Percentiles rank a stretch among this genome's conserved stretches.
Evolutionary conservation across 2,888 invertebrate species (phyloP).

Genomic region (Tolmerus cingulatus): DNA sequence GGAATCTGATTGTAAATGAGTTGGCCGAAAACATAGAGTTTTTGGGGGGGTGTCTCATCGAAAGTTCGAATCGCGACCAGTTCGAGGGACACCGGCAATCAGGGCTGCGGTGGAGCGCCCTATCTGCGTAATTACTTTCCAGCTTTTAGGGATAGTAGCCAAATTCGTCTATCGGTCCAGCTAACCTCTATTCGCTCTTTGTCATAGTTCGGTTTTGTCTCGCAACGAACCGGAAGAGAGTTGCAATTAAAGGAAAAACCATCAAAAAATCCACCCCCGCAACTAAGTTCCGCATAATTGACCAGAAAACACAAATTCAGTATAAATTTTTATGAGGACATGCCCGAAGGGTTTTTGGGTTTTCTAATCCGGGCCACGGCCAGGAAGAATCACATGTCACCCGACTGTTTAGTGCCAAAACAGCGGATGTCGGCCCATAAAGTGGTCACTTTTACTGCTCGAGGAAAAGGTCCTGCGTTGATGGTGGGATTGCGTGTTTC

Average conservation of each 20-base stretch:
- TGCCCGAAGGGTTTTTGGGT: neutral
- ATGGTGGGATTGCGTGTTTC: neutral
- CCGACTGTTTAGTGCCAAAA: neutral
- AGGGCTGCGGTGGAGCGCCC: neutral
- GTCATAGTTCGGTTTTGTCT: neutral
- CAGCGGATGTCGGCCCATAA: neutral
- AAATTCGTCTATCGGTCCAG: neutral
- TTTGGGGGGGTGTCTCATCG: neutral
- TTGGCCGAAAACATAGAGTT: neutral
- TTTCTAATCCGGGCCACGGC: neutral
- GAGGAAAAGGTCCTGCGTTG: neutral
- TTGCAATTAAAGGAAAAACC: neutral
- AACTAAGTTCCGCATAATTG: conserved; percentile 2
- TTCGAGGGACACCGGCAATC: neutral
- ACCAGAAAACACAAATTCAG: neutral
- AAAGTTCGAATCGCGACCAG: neutral
- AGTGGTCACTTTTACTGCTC: neutral
- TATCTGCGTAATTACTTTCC: conserved; percentile 14
- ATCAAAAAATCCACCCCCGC: neutral
- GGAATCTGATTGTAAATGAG: conserved; percentile 4
- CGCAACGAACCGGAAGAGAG: neutral
- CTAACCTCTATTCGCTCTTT: neutral
- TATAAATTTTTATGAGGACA: neutral
- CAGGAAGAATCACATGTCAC: neutral
- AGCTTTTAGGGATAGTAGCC: neutral